phyloP scores from a whole-genome alignment of 2,888 invertebrate species.

The Microplitis deprimator region DNA sequence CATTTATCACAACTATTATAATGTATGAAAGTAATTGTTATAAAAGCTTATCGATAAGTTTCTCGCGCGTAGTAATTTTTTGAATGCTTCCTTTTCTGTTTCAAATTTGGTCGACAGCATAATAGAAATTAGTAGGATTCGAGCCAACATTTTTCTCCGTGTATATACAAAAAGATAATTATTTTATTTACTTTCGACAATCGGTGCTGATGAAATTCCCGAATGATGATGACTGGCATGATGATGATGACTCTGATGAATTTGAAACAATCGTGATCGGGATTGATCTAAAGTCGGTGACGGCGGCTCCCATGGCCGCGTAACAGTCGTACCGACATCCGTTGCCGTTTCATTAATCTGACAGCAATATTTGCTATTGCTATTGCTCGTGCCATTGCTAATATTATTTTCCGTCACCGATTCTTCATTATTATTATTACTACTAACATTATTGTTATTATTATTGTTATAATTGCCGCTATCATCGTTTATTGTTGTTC shows the following conservation, averaged over 20 bases:
- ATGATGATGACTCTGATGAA: slow-evolving; percentile 59
- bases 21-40: no score
- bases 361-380: slow-evolving; percentile 60
- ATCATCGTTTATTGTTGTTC: slow-evolving; percentile 55
- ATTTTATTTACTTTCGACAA: slow-evolving; percentile 60
- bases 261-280: slow-evolving; percentile 62
- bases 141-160: no score
- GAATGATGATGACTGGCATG: slow-evolving; percentile 62
- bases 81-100: no score
- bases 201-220: slow-evolving; percentile 59
- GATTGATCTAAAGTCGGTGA: slow-evolving; percentile 63
- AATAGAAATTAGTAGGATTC: no score
- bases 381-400: slow-evolving; percentile 46
- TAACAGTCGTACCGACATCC: slow-evolving; percentile 54
- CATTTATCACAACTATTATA: no score
- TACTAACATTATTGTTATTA: slow-evolving; percentile 49
- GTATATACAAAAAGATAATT: slow-evolving; percentile 3
- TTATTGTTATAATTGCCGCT: slow-evolving; percentile 54
- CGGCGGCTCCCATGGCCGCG: slow-evolving; percentile 68
- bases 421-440: slow-evolving; percentile 48
- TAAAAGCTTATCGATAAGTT: no score
- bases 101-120: no score
- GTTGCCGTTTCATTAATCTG: slow-evolving; percentile 61
- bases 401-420: slow-evolving; percentile 52
- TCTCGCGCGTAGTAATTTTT: no score